Percentiles rank a stretch among this genome's conserved stretches.
These are phyloP conservation scores for Lacerta agilis DNA, from an alignment of 2,797 vertebrate species.

Conservation along the genomic window DNA sequence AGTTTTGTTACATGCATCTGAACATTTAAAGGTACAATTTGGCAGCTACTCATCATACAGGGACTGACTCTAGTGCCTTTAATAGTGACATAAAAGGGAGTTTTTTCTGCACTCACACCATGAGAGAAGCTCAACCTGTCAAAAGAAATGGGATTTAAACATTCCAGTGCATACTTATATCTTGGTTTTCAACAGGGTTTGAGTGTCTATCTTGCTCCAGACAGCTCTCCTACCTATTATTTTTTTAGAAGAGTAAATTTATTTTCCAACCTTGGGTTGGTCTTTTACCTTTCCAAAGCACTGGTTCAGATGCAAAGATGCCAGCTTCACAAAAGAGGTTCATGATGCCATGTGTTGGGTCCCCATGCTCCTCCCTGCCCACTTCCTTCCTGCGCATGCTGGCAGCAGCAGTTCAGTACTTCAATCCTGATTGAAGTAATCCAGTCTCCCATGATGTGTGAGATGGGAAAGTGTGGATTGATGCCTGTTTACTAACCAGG, in stretches of 20 bases:
- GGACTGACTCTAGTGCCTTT: neutral
- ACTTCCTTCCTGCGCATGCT: no score
- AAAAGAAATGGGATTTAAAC: neutral
- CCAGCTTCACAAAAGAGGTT: no score
- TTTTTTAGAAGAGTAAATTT: neutral
- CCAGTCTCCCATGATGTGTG: no score
- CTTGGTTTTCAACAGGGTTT: neutral
- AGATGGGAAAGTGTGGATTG: no score
- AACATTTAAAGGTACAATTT: neutral
- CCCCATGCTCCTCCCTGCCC: no score
- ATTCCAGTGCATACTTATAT: neutral
- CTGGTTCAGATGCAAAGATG: no score
- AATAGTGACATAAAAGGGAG: neutral
- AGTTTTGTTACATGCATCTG: neutral
- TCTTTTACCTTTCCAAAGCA: neutral
- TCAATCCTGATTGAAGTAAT: no score
- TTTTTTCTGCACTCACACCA: neutral
- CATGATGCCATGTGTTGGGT: no score
- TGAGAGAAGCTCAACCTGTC: neutral
- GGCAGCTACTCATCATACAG: neutral
- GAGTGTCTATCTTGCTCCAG: neutral
- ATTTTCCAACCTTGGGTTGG: neutral
- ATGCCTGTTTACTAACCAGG: no score
- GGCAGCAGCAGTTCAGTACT: no score
- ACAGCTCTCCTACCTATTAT: neutral